A percentile compares a stretch with the other conserved stretches of the same genome.
Conservation (phyloP, 2,888 invertebrate genomes). For the Xylophagus ater region DNA sequence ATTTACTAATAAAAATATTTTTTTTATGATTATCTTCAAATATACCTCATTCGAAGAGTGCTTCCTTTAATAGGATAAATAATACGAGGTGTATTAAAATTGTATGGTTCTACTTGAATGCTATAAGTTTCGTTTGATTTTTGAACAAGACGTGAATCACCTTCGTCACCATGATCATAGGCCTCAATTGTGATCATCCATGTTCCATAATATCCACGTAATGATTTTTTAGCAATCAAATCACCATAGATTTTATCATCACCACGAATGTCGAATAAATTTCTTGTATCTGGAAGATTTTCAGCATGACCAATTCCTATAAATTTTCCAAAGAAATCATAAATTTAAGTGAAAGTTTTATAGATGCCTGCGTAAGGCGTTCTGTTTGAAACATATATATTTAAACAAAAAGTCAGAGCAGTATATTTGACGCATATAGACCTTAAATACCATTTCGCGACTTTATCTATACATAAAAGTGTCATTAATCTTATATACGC, state of each 20-base stretch:
- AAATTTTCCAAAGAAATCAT: no score
- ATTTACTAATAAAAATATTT: background rate
- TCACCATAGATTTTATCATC: conserved; percentile 38
- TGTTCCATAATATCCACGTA: conserved; percentile 47
- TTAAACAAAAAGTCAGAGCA: no score
- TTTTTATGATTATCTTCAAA: conserved; percentile 20
- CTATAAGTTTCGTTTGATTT: conserved; percentile 38
- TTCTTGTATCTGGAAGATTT: no score
- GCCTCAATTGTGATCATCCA: conserved; percentile 47
- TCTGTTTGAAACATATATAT: no score
- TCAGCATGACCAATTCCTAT: no score
- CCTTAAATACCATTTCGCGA: no score
- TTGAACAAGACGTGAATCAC: conserved; percentile 26
- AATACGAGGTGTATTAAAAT: conserved; percentile 47
- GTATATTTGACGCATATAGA: no score
- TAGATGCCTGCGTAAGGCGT: no score
- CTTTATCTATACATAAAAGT: no score
- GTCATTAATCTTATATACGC: no score
- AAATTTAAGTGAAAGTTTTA: no score
- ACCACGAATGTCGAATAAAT: no score
- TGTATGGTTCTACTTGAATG: conserved; percentile 44
- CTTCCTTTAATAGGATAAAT: conserved; percentile 39
- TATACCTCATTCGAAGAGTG: conserved; percentile 39
- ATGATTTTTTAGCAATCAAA: conserved; percentile 37
- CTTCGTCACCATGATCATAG: conserved; percentile 42